These are phyloP conservation scores for Orestias chungarensis DNA, from an alignment of 2,797 vertebrate genomes.

Conservation along the genomic window DNA sequence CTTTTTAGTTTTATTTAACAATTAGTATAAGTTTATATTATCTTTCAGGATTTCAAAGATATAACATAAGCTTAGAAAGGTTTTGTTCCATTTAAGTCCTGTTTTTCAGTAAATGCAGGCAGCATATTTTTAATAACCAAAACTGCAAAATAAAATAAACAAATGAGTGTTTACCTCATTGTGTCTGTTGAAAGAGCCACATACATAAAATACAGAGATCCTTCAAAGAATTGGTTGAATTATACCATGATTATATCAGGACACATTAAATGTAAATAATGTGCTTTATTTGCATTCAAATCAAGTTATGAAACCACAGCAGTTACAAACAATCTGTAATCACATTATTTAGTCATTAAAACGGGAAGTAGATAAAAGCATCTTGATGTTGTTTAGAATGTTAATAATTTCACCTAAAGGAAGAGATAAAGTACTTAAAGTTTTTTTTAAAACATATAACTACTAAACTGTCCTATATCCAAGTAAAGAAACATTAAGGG, in stretches of 20 bases:
- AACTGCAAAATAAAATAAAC: not conserved
- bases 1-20: not conserved
- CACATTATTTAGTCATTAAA: not conserved
- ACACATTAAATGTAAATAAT: constrained; percentile 1
- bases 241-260: not conserved
- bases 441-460: not conserved
- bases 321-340: constrained; percentile 3
- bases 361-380: not conserved
- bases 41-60: not conserved
- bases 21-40: not conserved
- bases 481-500: not conserved
- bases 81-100: not conserved
- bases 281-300: not conserved
- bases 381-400: not conserved
- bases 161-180: not conserved
- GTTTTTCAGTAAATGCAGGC: not conserved
- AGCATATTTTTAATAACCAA: not conserved
- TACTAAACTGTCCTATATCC: not conserved
- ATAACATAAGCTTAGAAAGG: not conserved
- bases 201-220: not conserved
- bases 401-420: not conserved
- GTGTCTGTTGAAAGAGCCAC: not conserved
- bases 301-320: not conserved
- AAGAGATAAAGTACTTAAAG: not conserved
- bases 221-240: not conserved